Evolutionary conservation across 1,140 invertebrate species (phyloP), one percentile per base, ranked within the genome.

Genomic region (Tetramorium parvispinum): DNA sequence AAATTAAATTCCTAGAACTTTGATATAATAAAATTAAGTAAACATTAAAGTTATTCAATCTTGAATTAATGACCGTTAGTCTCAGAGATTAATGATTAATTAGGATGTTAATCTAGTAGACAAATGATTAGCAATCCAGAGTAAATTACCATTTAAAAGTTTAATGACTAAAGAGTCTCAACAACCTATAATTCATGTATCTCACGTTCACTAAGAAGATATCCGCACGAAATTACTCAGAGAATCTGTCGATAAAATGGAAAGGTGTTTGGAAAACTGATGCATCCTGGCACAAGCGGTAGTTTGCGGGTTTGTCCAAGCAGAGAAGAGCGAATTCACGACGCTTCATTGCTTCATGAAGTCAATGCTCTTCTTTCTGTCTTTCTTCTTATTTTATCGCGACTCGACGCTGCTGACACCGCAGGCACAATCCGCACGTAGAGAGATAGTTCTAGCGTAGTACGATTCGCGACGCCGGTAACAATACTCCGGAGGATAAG

Each of bases 401-500:
- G 37, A 32, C 51, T 49, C 75, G 71, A 53, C 76, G 87, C 10
- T 82, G 88, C 88, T 89, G 88, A 90, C 89, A 78, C 21, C 73
- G 77, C 85, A 68, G 63, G 40, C 86, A 79, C 65, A 46, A 79
- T 68, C 40, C 78, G 83, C 76, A 90, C 88, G 83, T 78, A 89
- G 82, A 89, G 82, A 68, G 89, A 89, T 87, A 82, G 46, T 49
- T 68, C 65, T 55, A 57, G 57, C 40, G 66, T 61, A 87, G 82
- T 81, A 66, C 83, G 89, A 88, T 85, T 63, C 87, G 87, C 86
- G 55, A 88, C 46, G 89, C 57, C 53, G 71, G 87, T 90, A 90
- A 91, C 87, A 91, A 90, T 90, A 90, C 79, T 71, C 88, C 24
- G 57, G 10, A 13, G 37, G 46, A 90, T 90, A 90, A 91, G 73